Conservation (phyloP, 2,888 invertebrate genomes). For the Pristionchus arcanus region DNA sequence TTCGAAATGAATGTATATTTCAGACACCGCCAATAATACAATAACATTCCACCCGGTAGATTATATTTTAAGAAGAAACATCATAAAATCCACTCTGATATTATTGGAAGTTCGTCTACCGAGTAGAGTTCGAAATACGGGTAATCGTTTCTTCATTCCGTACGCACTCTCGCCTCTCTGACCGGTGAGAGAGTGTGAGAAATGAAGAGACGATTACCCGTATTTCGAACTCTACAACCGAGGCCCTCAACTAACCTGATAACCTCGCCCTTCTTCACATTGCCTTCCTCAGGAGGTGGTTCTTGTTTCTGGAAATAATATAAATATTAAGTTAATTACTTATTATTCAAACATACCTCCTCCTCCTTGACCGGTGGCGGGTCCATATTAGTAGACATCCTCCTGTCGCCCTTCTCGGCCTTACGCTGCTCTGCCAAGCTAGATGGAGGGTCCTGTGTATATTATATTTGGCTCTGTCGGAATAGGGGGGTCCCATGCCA, state of each 20-base stretch:
- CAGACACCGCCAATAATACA: too few relatives aligned
- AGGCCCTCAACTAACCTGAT: constrained; percentile 22
- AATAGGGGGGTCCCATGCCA: too few relatives aligned
- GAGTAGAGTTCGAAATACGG: too few relatives aligned
- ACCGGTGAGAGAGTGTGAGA: too few relatives aligned
- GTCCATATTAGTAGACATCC: constrained; percentile 18
- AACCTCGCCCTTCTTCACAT: constrained; percentile 25
- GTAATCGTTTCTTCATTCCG: too few relatives aligned
- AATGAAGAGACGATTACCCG: too few relatives aligned
- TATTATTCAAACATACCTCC: not conserved
- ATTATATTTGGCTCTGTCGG: too few relatives aligned
- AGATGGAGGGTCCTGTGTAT: constrained; percentile 4
- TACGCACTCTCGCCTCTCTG: too few relatives aligned
- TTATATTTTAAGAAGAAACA: not conserved
- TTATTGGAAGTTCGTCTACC: too few relatives aligned
- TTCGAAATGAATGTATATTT: too few relatives aligned
- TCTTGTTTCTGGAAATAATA: not conserved
- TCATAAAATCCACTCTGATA: not conserved
- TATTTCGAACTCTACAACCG: too few relatives aligned
- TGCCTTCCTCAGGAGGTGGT: not conserved
- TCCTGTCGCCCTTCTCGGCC: constrained; percentile 22
- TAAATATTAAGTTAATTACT: not conserved
- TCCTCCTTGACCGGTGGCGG: not conserved
- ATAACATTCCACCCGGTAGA: too few relatives aligned
- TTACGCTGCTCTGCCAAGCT: not conserved